Base-by-base conservation (phyloP, 2,888 invertebrate species). In the Drosophila aldrichi region DNA sequence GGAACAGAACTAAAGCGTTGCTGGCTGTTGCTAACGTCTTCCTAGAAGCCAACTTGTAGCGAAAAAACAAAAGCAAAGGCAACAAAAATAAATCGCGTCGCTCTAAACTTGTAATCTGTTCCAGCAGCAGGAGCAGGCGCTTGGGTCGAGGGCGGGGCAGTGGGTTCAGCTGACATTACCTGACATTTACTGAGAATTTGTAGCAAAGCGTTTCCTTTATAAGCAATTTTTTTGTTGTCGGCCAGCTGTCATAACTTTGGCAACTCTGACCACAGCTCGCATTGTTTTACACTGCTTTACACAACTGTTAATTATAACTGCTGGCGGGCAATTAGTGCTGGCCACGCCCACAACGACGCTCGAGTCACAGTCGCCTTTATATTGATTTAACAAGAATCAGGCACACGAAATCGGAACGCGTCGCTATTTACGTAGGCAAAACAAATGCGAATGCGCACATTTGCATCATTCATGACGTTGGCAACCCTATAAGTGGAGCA, bases 351-450 rank as follows among this genome's bases (percentile, higher is more conserved):
- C 60, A 20, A 0, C n/a, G 29, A 22, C 14, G 8, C n/a, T n/a
- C n/a, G n/a, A n/a, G n/a, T n/a, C n/a, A n/a, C 7, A 18, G 8
- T 34, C 51, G 8, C n/a, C 51, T 52, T 56, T 22, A 46, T 78
- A 78, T 78, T 78, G 78, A 78, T 78, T 78, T 65, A 78, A 78
- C 78, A 78, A 79, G 66, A 61, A 54, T 34, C 32, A 56, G 40
- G 36, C 22, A 46, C 40, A 54, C 41, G 40, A 77, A 75, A 69
- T 40, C 58, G 61, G 78, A 79, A 55, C 77, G 52, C 75, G 51
- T 65, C 75, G 70, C 66, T 84, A 66, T 84, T 84, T 84, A 88
- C 83, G 60, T 65, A 64, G 66, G 54, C 77, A 68, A 86, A 84
- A 88, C 84, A 82, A 82, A 56, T 40, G 29, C 69, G 54, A 67